Base-by-base conservation (phyloP, 2,797 vertebrate genomes). In the Mycteria americana region DNA sequence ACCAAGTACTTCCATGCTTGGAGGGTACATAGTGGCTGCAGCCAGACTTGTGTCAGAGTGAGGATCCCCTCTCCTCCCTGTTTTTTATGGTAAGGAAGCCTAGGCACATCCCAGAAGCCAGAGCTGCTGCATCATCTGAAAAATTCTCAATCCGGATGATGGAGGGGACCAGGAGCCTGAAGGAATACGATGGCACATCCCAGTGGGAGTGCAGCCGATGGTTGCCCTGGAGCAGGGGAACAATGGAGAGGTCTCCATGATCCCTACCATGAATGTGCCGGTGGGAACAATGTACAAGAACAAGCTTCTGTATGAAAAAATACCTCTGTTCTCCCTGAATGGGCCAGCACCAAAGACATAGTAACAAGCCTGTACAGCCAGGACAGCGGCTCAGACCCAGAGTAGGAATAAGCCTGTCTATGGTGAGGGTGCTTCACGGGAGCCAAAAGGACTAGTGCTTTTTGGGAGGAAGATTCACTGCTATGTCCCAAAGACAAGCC, bases 371-470 rank as follows among this genome's bases (percentile, higher is more conserved):
- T 48, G 33, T 41, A 16, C 19, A 14, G 41, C 21, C 37, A 68
- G 53, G n/a, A 30, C 23, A 54, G 28, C 0, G 1, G 28, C 30
- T 59, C 24, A 39, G 43, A 64, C 7, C 23, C 0, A 0, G 30
- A 27, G 41, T 7, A 67, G 75, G 24, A 70, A 48, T 21, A 17
- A 60, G 14, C 21, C 35, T 82, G 11, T 37, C 43, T 69, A 10
- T n/a, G 24, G 14, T 72, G 57, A 84, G 11, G 18, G 18, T 60
- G 23, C 10, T 77, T 76, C 39, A 35, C 19, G 59, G 82, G 27
- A 86, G 12, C 53, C 59, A n/a, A 85, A 76, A 76, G 22, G 7
- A n/a, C 13, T 28, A 17, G 12, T 35, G 5, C 6, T 69, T 54
- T 54, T 31, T 33, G 27, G 4, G 19, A 82, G 23, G 10, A 85